Percentiles rank a stretch among this genome's conserved stretches.
phyloP scores from a whole-genome alignment of 1,140 invertebrate genomes.

The Heterodera schachtii region DNA sequence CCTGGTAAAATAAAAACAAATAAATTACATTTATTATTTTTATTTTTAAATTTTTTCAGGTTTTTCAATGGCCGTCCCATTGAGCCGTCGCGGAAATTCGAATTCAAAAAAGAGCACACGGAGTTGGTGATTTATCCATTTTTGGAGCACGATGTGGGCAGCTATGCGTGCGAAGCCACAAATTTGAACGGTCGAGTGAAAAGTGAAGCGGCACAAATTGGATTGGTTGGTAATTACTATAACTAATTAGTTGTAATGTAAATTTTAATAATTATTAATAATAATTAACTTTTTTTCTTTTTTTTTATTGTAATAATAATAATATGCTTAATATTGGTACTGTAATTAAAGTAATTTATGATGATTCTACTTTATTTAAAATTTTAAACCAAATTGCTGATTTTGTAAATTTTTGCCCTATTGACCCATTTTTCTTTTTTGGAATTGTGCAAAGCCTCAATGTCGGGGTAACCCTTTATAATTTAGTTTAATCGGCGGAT shows the following conservation, averaged over 20 bases:
- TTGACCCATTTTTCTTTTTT: too few species aligned
- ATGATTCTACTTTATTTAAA: too few species aligned
- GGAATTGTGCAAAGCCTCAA: too few species aligned
- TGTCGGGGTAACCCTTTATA: too few species aligned
- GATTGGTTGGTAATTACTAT: neutral
- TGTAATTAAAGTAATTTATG: too few species aligned
- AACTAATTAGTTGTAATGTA: neutral
- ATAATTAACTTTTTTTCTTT: too few species aligned
- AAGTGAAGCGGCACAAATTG: slow-evolving; percentile 36
- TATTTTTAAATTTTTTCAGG: slow-evolving; percentile 8
- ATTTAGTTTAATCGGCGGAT: too few species aligned
- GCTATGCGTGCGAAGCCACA: slow-evolving; percentile 55
- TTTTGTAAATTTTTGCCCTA: too few species aligned
- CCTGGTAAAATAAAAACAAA: slow-evolving; percentile 38
- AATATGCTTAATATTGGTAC: too few species aligned
- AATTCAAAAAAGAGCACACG: slow-evolving; percentile 46
- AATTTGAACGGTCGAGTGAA: slow-evolving; percentile 49
- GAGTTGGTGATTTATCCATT: slow-evolving; percentile 63
- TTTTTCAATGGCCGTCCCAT: slow-evolving; percentile 50
- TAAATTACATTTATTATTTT: neutral
- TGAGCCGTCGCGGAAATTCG: slow-evolving; percentile 51
- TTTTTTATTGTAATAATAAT: too few species aligned
- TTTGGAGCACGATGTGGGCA: slow-evolving; percentile 62
- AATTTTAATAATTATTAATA: too few species aligned
- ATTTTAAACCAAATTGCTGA: too few species aligned